These are phyloP conservation scores for Epinephelus fuscoguttatus DNA, from an alignment of 2,113 vertebrate genomes.

Conservation along the genomic window DNA sequence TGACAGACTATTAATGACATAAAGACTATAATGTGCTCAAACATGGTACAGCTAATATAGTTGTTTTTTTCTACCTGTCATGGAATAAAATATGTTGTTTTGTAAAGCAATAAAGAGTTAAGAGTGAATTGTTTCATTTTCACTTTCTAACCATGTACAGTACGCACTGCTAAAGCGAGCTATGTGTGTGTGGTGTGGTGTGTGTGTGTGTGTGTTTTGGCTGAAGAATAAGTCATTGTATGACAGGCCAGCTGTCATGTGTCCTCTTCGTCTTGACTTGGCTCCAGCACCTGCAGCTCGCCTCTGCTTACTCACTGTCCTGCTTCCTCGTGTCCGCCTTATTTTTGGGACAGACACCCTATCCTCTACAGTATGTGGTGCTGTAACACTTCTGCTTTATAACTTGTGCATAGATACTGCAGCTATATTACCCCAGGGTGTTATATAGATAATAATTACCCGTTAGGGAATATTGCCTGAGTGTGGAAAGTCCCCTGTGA, in stretches of 20 bases:
- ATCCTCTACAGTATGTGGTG: conserved; percentile 1
- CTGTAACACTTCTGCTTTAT: conserved; percentile 7
- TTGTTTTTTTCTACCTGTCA: conserved; percentile 28
- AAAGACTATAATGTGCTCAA: conserved; percentile 27
- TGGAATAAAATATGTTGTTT: conserved; percentile 53
- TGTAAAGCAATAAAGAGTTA: conserved; percentile 40
- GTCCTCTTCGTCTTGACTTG: conserved; percentile 67
- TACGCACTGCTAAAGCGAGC: conserved; percentile 13
- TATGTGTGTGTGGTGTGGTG: conserved; percentile 21
- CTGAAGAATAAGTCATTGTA: conserved; percentile 78
- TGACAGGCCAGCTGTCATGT: conserved; percentile 77
- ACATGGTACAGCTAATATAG: conserved; percentile 35
- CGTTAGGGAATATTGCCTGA: conserved; percentile 31
- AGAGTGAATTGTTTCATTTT: conserved; percentile 17
- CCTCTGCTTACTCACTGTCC: conserved; percentile 66
- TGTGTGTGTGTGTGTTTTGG: conserved; percentile 31
- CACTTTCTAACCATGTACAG: conserved; percentile 7
- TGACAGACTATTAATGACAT: conserved; percentile 1
- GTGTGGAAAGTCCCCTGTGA: conserved; percentile 45
- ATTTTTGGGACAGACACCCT: conserved; percentile 40
- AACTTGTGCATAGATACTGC: conserved; percentile 18
- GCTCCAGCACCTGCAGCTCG: conserved; percentile 70
- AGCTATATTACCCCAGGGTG: conserved; percentile 16
- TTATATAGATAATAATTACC: conserved; percentile 39
- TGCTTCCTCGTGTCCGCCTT: conserved; percentile 29